phyloP scores from a whole-genome alignment of 2,113 vertebrate genomes.

The Acrocephalus kingi region DNA sequence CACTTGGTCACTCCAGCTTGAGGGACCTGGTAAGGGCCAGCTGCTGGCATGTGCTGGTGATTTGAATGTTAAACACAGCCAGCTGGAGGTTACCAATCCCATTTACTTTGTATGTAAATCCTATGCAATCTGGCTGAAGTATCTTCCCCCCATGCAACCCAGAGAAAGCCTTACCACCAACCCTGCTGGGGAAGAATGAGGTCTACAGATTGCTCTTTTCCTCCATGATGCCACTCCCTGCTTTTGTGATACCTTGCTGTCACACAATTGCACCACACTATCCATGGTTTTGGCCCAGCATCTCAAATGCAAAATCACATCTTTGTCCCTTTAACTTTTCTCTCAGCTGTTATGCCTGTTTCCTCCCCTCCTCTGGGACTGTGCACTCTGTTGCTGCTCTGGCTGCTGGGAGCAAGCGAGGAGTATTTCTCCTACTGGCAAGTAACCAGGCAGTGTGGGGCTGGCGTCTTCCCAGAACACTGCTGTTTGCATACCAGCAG shows the following conservation, averaged over 20 bases:
- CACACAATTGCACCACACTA: not conserved
- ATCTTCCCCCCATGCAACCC: not conserved
- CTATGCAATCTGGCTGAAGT: not conserved
- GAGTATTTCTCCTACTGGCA: constrained; percentile 66
- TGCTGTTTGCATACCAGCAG: constrained; percentile 51
- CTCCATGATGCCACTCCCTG: not conserved
- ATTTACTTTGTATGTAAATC: not conserved
- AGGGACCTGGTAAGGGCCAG: not conserved
- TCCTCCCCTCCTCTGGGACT: constrained; percentile 69
- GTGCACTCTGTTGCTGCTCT: constrained; percentile 66
- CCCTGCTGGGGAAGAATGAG: rapidly evolving
- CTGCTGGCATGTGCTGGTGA: not conserved
- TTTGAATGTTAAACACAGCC: not conserved
- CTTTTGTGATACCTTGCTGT: not conserved
- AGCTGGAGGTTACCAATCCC: not conserved
- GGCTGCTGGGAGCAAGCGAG: constrained; percentile 27
- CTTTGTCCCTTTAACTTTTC: constrained; percentile 59
- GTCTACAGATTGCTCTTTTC: not conserved
- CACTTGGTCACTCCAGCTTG: not conserved
- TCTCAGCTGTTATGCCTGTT: constrained; percentile 24
- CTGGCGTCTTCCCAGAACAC: constrained; percentile 53
- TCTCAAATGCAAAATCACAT: constrained; percentile 9
- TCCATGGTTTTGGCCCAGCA: not conserved
- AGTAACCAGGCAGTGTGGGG: constrained; percentile 47
- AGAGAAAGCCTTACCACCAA: not conserved